Evolutionary conservation across 2,797 vertebrate species (phyloP), one percentile per base, ranked within the genome.

Genomic region (Odontamblyopus lacepedii): DNA sequence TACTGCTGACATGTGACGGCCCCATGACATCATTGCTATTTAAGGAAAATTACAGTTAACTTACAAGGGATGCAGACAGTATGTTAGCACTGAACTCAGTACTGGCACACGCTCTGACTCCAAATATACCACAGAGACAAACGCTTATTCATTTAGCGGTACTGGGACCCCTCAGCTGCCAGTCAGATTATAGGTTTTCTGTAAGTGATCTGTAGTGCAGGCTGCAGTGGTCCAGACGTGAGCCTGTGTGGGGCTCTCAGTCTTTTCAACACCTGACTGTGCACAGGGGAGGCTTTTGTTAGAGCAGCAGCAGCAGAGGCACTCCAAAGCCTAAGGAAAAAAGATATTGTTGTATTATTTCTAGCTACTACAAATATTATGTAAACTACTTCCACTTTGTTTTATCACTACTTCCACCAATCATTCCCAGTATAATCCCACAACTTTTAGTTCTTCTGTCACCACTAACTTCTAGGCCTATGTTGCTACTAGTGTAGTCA

Each of bases 21-120:
- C 55, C 30, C 67, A 92, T 92, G 88, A 93, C 92, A 90, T 93
- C 91, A 93, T 74, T 74, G 85, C 81, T 93, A 89, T 93, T 93
- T 86, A 63, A 77, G 77, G 89, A 71, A 87, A 92, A 91, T 89
- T 84, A 87, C 87, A 86, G 89, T 41, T 63, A 38, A n/a, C 61
- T 63, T 82, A 77, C 77, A 77, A 74, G 64, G 72, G 89, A 88
- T 85, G 87, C 90, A 92, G 90, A 89, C 88, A 69, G 79, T 86
- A 79, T 87, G 87, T 91, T 90, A 91, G 89, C 77, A 82, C 82
- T 79, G 83, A 86, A 90, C 90, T 92, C 86, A 91, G 87, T 85
- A 78, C 76, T 78, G 82, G 85, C 73, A 82, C 83, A 73, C 76
- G 78, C 64, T 48, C 82, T 79, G 85, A 79, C 70, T 86, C 79